These are phyloP conservation scores for Aplochiton taeniatus DNA, from an alignment of 2,797 vertebrate genomes.

Conservation along the genomic window DNA sequence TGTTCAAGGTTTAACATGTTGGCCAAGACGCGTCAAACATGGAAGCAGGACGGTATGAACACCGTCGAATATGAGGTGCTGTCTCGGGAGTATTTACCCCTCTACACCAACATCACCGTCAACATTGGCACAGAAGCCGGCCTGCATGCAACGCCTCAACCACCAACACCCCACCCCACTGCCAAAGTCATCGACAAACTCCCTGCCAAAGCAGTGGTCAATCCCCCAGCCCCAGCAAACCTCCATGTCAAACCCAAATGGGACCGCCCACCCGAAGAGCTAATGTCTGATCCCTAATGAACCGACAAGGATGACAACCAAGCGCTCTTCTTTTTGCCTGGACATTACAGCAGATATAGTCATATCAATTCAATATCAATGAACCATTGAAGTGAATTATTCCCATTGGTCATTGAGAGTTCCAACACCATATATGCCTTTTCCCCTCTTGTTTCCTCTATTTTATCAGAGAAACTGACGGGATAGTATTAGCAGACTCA, in stretches of 20 bases:
- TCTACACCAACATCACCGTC: conserved; percentile 84
- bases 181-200: conserved; percentile 25
- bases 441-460: conserved; percentile 11
- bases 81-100: conserved; percentile 68
- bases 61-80: conserved; percentile 72
- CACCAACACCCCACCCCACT: background rate
- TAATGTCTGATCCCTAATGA: background rate
- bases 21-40: conserved; percentile 74
- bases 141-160: conserved; percentile 27
- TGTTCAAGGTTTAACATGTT: conserved; percentile 79
- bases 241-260: conserved; percentile 28
- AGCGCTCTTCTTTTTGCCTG: conserved; percentile 13
- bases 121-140: conserved; percentile 75
- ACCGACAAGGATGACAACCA: background rate
- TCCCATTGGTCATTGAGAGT: conserved; percentile 10
- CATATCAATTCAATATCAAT: conserved; percentile 14
- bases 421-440: conserved; percentile 6
- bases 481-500: conserved; percentile 5
- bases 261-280: background rate
- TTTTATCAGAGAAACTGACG: background rate
- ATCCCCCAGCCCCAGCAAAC: background rate
- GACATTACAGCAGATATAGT: background rate
- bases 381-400: conserved; percentile 9
- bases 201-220: background rate
- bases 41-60: conserved; percentile 80